phyloP scores from a whole-genome alignment of 2,888 invertebrate species.

The Acleris emargana region DNA sequence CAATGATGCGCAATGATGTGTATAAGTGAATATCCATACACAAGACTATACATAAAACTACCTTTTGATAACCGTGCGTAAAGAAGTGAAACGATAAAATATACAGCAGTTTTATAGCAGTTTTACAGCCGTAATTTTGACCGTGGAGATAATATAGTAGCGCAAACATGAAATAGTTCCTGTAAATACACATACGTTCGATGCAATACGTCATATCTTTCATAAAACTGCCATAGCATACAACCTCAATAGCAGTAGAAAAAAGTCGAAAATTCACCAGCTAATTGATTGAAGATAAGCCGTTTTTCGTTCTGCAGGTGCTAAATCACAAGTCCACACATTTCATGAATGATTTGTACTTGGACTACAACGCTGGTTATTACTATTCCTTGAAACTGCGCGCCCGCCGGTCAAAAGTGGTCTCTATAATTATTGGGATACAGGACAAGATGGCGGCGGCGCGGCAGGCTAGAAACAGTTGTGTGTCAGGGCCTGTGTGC shows the following conservation, averaged over 20 bases:
- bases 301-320: conserved; percentile 9
- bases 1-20: no score
- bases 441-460: conserved; percentile 4
- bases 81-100: neutral
- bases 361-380: conserved; percentile 55
- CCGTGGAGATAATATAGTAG: conserved; percentile 26
- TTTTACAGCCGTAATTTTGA: conserved; percentile 14
- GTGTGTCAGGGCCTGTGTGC: conserved; percentile 58
- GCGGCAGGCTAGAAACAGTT: conserved; percentile 45
- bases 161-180: conserved; percentile 42
- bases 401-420: conserved; percentile 30
- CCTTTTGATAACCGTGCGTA: no score
- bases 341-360: conserved; percentile 72
- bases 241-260: no score
- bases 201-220: no score
- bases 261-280: no score
- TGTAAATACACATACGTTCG: conserved; percentile 48
- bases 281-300: no score
- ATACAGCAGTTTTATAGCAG: neutral
- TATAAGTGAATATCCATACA: no score
- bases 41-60: no score
- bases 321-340: conserved; percentile 52
- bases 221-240: no score
- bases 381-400: conserved; percentile 40
- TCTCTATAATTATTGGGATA: conserved; percentile 13